Evolutionary conservation across 2,113 vertebrate species (phyloP).

Genomic region (Sorex araneus): DNA sequence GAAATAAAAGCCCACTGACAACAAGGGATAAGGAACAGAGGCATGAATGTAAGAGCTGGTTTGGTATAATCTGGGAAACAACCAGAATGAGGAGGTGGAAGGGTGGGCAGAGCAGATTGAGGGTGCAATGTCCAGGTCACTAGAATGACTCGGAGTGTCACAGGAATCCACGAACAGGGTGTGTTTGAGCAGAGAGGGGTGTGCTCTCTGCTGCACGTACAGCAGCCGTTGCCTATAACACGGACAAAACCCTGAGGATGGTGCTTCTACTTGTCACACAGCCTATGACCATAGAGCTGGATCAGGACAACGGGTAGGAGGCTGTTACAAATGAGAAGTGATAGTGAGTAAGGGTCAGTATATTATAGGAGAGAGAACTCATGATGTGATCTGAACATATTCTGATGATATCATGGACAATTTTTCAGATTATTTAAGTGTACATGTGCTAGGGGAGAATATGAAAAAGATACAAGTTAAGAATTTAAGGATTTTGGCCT

Average conservation of each 20-base stretch:
- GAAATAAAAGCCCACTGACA: not conserved
- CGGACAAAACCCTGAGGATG: not conserved
- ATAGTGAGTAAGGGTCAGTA: not conserved
- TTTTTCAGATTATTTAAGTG: conserved; percentile 4
- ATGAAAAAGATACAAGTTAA: not conserved
- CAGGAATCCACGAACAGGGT: not conserved
- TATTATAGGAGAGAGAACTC: not conserved
- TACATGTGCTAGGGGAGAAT: not conserved
- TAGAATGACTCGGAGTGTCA: not conserved
- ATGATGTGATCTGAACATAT: not conserved
- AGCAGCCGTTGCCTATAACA: not conserved
- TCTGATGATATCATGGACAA: not conserved
- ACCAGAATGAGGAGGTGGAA: not conserved
- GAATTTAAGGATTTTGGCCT: not conserved
- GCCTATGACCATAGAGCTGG: not conserved
- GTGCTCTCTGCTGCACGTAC: not conserved
- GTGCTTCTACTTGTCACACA: not conserved
- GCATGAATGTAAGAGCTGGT: not conserved
- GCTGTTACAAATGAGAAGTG: not conserved
- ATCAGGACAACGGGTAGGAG: not conserved
- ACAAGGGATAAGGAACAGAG: not conserved
- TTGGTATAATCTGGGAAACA: not conserved
- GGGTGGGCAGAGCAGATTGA: not conserved
- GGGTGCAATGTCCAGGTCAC: not conserved
- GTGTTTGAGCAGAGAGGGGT: not conserved